phyloP scores from a whole-genome alignment of 2,888 invertebrate genomes.

The Cheilosia soror region DNA sequence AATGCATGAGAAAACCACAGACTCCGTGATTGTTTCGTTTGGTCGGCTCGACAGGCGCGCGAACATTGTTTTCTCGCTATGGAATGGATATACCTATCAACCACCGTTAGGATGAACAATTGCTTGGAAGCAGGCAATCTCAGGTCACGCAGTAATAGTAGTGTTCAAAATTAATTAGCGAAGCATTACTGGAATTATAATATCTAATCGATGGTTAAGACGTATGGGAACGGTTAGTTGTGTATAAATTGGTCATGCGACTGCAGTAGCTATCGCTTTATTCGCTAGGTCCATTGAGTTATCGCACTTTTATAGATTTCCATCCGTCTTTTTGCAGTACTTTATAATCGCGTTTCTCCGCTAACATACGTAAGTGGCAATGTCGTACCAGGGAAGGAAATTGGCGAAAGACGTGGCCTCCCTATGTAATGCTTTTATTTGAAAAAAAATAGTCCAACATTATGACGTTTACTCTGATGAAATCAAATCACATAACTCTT shows the following conservation, averaged over 20 bases:
- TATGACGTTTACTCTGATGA: too few species aligned
- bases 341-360: too few species aligned
- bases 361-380: too few species aligned
- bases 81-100: not conserved
- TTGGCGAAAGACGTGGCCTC: too few species aligned
- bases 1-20: slow-evolving; percentile 52
- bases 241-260: slow-evolving; percentile 11
- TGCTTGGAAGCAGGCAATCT: slow-evolving; percentile 22
- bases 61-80: slow-evolving; percentile 39
- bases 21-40: slow-evolving; percentile 33
- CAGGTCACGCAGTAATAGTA: slow-evolving; percentile 11
- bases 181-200: slow-evolving; percentile 50
- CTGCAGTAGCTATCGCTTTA: too few species aligned
- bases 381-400: too few species aligned
- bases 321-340: too few species aligned
- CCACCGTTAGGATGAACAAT: slow-evolving; percentile 58
- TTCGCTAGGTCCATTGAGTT: too few species aligned
- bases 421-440: too few species aligned
- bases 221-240: slow-evolving; percentile 26
- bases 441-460: too few species aligned
- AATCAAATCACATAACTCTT: too few species aligned
- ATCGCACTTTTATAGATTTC: too few species aligned
- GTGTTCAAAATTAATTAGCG: slow-evolving; percentile 55
- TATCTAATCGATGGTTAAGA: slow-evolving; percentile 31
- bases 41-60: slow-evolving; percentile 1